Evolutionary conservation across 2,888 invertebrate species (phyloP), one percentile per base, ranked within the genome.

Genomic region (Thyatira batis): DNA sequence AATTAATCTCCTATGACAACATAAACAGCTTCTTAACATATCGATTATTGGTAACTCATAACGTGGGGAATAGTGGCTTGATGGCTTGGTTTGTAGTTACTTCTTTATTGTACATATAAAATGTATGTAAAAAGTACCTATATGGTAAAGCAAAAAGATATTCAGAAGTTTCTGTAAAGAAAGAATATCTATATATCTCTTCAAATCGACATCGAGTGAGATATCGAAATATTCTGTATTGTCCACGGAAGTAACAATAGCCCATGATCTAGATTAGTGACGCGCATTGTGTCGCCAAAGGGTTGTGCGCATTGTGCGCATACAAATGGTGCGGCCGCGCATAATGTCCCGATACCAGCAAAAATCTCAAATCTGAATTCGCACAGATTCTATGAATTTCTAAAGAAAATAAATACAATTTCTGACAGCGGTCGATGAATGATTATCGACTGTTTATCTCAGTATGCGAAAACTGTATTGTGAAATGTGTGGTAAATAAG

Each of bases 201-300:
- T 39, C 61, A 76, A 80, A 85, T 84, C 66, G 73, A 68, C 68
- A 82, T 83, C 76, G 73, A 83, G 82, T 84, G 73, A 85, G 78
- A 83, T 72, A 76, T 82, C 73, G 63, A 69, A 67, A 69, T 64
- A 60, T 50, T 54, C 57, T 52, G 53, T 55, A 69, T 74, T 73
- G 73, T 77, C 65, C 67, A 67, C 62, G 44, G 48, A 23, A 27
- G 53, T 28, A 44, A 84, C 81, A 84, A 84, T 78, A 73, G 65
- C 58, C 65, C 80, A 74, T 78, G 85, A 87, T 86, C 87, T 86
- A 87, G 87, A 88, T 87, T 84, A 82, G 80, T 81, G 78, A 80
- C 63, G 70, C 76, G 76, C 71, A 80, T 86, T 87, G 85, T 87
- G 73, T 78, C 75, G 67, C 74, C 80, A 86, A 88, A 88, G 85